Base-by-base conservation (phyloP, 2,888 invertebrate genomes). In the Caenorhabditis plicata region DNA sequence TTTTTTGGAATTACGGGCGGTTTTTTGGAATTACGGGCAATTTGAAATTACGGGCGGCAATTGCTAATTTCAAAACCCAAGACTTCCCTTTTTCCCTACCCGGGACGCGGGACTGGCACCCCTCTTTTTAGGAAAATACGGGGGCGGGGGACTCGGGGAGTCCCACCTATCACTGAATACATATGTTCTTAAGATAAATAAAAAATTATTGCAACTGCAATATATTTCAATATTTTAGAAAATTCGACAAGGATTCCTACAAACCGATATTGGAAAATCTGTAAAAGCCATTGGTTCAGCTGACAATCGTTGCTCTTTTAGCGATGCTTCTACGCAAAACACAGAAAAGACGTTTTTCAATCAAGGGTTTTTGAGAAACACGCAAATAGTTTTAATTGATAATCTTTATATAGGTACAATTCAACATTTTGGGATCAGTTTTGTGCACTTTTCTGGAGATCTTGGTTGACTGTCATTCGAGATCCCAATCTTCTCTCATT, bases 401-500 rank as follows among this genome's bases (percentile, higher is more conserved):
- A 25, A n/a, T 17, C n/a, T 2, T 23, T 17, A 42, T 55, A 36
- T 52, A 71, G 68, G 32, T 72, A 70, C 52, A 55, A 65, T 8
- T 62, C 69, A 8, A 52, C 57, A 7, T 70, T 63, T 40, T 63
- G 41, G 27, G 52, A 47, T 2, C 72, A 72, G 25, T 63, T 72
- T 31, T 20, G 39, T 3, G 72, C 70, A 4, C 50, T 70, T 0
- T 61, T 44, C 17, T 68, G 64, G 64, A 27, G 95, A 44, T 90
- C 91, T 13, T 91, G 90, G 89, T 84, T 93, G 20, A 64, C 68
- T n/a, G 69, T 69, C 11, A 57, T 61, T 29, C 32, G 71, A 11
- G 69, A 72, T 51, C 72, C 93, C 0, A 86, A 91, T 82, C 85
- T 95, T 22, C 88, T 94, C 62, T 89, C 89, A 87, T 90, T 93